phyloP scores from a whole-genome alignment of 1,140 invertebrate genomes.

The Apocrypta bakeri region DNA sequence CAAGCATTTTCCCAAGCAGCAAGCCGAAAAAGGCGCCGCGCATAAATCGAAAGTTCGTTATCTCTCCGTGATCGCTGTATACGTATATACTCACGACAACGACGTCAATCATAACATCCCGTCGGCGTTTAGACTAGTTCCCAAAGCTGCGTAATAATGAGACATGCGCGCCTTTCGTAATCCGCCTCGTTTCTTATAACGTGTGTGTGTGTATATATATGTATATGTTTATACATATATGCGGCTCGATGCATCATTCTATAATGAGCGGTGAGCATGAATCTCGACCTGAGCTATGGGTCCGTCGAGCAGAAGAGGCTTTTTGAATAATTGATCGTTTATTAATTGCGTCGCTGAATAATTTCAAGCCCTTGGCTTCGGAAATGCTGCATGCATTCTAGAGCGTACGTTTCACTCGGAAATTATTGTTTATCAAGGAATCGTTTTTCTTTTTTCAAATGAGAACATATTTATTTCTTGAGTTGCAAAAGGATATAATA shows the following conservation, averaged over 20 bases:
- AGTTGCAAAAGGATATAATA: too few relatives aligned
- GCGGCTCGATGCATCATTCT: not conserved
- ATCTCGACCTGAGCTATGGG: not conserved
- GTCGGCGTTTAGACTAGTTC: not conserved
- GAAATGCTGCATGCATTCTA: too few relatives aligned
- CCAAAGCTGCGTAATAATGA: not conserved
- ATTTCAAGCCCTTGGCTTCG: not conserved
- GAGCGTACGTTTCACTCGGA: too few relatives aligned
- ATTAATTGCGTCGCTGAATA: conserved; percentile 48
- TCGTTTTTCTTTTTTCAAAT: too few relatives aligned
- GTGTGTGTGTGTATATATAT: too few relatives aligned
- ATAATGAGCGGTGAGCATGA: conserved; percentile 8
- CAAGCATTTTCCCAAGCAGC: not conserved
- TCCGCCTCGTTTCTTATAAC: not conserved
- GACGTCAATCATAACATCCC: not conserved
- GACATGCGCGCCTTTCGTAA: not conserved
- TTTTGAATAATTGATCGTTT: conserved; percentile 42
- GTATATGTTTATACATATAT: too few relatives aligned
- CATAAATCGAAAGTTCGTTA: not conserved
- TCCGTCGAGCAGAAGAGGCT: not conserved
- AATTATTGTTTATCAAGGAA: too few relatives aligned
- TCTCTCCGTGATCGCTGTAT: not conserved
- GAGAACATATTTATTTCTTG: too few relatives aligned
- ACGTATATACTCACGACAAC: too few relatives aligned
- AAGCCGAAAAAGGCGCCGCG: not conserved